These are phyloP conservation scores for Calameuta pallipes DNA, from an alignment of 2,888 invertebrate species.

Conservation along the genomic window DNA sequence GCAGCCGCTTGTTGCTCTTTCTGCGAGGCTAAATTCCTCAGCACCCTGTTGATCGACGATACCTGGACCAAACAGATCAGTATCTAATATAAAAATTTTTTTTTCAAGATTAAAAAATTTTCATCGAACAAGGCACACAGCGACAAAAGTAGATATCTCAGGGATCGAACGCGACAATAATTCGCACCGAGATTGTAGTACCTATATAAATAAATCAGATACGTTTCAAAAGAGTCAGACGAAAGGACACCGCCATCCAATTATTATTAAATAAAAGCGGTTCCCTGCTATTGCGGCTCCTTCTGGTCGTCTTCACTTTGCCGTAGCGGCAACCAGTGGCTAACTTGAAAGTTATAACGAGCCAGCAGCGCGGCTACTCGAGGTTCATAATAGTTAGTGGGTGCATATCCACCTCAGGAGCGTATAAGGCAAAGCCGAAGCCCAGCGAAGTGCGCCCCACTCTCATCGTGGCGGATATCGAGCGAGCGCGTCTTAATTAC, in stretches of 20 bases:
- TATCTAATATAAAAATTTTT: no score
- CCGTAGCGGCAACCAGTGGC: slow-evolving; percentile 45
- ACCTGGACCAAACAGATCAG: slow-evolving; percentile 74
- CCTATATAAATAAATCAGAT: slow-evolving; percentile 9
- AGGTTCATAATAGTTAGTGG: slow-evolving; percentile 17
- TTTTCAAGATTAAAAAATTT: no score
- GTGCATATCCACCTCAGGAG: not conserved
- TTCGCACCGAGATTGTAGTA: no score
- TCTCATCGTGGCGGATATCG: slow-evolving; percentile 23
- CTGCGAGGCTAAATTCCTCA: slow-evolving; percentile 94
- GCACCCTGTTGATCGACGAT: slow-evolving; percentile 97
- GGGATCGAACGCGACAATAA: no score
- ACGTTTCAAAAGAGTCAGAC: slow-evolving; percentile 44
- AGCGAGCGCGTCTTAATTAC: slow-evolving; percentile 36
- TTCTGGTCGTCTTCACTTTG: slow-evolving; percentile 50
- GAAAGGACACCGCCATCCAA: slow-evolving; percentile 63
- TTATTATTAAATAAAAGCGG: slow-evolving; percentile 62
- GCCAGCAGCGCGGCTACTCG: slow-evolving; percentile 31
- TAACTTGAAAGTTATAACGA: slow-evolving; percentile 58
- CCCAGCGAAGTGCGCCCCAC: slow-evolving; percentile 1
- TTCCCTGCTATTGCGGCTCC: slow-evolving; percentile 45
- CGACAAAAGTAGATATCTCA: no score
- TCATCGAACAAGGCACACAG: no score
- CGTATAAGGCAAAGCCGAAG: not conserved
- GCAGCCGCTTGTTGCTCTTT: slow-evolving; percentile 91